These are phyloP conservation scores for Rhynchopsitta pachyrhyncha DNA, from an alignment of 2,113 vertebrate genomes.

Conservation along the genomic window DNA sequence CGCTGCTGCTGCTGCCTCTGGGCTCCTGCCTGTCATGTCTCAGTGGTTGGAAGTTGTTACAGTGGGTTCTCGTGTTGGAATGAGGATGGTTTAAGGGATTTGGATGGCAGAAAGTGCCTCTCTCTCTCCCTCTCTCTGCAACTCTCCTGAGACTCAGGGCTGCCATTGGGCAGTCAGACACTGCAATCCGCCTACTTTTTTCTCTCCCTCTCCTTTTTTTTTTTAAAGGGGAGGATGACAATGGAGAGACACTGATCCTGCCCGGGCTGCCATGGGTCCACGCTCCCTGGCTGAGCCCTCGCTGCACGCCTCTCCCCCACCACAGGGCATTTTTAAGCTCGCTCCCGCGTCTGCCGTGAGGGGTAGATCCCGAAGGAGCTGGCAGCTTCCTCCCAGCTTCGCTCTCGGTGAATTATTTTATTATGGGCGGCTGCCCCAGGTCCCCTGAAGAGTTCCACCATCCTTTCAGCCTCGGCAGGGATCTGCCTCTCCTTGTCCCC, in stretches of 20 bases:
- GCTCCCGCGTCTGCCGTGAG: not conserved
- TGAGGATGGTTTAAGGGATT: slow-evolving; percentile 86
- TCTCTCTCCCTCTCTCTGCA: slow-evolving; percentile 55
- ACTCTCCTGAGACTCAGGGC: slow-evolving; percentile 83
- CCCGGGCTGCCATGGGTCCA: not conserved
- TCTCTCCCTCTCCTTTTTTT: not conserved
- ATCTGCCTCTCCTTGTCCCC: not conserved
- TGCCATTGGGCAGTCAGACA: slow-evolving; percentile 88
- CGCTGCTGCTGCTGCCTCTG: slow-evolving; percentile 62
- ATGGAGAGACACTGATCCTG: slow-evolving; percentile 79
- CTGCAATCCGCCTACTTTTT: slow-evolving; percentile 86
- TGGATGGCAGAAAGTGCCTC: slow-evolving; percentile 85
- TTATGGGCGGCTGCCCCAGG: not conserved
- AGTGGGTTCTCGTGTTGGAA: slow-evolving; percentile 79
- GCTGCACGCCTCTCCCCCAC: fast-evolving
- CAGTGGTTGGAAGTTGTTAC: slow-evolving; percentile 81
- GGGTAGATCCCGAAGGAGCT: not conserved
- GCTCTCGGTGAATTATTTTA: not conserved
- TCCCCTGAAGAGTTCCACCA: not conserved
- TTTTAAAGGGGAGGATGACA: slow-evolving; percentile 72
- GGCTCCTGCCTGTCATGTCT: slow-evolving; percentile 85
- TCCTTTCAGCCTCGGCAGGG: not conserved
- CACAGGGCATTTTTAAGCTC: not conserved
- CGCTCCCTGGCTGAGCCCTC: not conserved
- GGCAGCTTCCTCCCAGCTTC: not conserved